Percentiles rank a stretch among this genome's conserved stretches.
phyloP scores from a whole-genome alignment of 2,797 vertebrate genomes.

The Triplophysa yarkandensis region DNA sequence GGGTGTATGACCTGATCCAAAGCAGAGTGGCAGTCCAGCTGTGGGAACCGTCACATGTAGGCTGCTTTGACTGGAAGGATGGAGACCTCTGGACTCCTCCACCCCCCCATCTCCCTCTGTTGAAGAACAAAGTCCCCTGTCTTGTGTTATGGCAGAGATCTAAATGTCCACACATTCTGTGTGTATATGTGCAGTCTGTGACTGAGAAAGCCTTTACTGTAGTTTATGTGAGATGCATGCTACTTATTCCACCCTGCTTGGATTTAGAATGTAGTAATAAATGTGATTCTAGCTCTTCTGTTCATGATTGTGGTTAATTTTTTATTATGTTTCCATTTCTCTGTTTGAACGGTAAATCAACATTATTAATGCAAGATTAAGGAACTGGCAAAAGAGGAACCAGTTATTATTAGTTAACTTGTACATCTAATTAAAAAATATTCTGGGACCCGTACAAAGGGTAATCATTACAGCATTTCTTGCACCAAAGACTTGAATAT shows the following conservation, averaged over 20 bases:
- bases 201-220: conserved; percentile 25
- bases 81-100: conserved; percentile 39
- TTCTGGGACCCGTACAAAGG: conserved; percentile 51
- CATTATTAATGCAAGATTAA: conserved; percentile 64
- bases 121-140: conserved; percentile 46
- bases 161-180: conserved; percentile 13
- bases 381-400: conserved; percentile 59
- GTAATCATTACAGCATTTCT: conserved; percentile 55
- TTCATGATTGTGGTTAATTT: conserved; percentile 23
- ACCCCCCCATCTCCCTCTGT: conserved; percentile 35
- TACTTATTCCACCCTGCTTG: neutral
- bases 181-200: conserved; percentile 6
- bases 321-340: conserved; percentile 37
- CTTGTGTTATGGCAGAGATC: conserved; percentile 44
- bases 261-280: conserved; percentile 5
- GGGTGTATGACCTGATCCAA: conserved; percentile 36
- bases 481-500: conserved; percentile 54
- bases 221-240: neutral
- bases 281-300: conserved; percentile 23
- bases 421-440: conserved; percentile 67
- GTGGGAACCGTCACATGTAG: conserved; percentile 45
- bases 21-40: conserved; percentile 45
- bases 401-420: conserved; percentile 59
- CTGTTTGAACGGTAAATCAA: conserved; percentile 65
- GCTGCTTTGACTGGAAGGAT: conserved; percentile 54